phyloP scores from a whole-genome alignment of 2,888 invertebrate genomes.

The Leptinotarsa juncta region DNA sequence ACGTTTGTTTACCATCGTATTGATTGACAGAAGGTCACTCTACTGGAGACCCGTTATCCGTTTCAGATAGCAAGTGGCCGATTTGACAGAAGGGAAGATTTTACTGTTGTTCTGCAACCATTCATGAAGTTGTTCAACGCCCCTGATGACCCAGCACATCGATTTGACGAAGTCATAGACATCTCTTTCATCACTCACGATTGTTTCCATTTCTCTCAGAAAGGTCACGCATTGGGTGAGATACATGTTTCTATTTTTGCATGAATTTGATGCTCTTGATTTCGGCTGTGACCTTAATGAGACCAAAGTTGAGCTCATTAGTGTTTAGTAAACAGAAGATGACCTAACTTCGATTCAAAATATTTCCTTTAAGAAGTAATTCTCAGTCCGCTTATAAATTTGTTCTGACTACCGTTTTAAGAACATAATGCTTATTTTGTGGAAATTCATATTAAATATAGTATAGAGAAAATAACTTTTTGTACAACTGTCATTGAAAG shows the following conservation, averaged over 20 bases:
- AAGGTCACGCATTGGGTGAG: constrained; percentile 80
- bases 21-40: neutral
- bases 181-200: constrained; percentile 79
- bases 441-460: no score
- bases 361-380: no score
- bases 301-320: neutral
- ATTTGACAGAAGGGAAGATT: constrained; percentile 75
- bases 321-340: no score
- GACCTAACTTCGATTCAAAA: no score
- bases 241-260: constrained; percentile 22
- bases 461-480: no score
- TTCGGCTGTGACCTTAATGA: neutral
- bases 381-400: no score
- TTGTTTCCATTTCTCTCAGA: constrained; percentile 85
- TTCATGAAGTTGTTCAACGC: constrained; percentile 79
- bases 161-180: constrained; percentile 72
- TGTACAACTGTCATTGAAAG: no score
- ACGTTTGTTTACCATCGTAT: no score
- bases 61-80: constrained; percentile 70
- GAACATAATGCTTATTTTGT: no score
- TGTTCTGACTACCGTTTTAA: no score
- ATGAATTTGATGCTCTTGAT: neutral
- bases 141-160: constrained; percentile 64
- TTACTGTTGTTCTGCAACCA: constrained; percentile 79
- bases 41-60: neutral